Conservation (phyloP, 2,888 invertebrate species). For the Lymantria dispar region DNA sequence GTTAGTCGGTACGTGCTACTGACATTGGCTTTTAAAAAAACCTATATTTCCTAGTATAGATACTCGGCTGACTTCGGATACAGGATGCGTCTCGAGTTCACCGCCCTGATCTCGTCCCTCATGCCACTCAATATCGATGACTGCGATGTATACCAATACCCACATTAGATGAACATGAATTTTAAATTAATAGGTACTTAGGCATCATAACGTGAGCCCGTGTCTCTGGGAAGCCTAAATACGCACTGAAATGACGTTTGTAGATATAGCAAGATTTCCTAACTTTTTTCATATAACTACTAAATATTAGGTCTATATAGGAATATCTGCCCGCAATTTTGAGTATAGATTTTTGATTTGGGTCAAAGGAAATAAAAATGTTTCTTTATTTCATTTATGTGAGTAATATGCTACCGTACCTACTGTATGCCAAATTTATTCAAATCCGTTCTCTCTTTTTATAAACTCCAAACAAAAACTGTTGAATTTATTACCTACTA, state of each 20-base stretch:
- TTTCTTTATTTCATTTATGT: no score
- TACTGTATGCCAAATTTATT: no score
- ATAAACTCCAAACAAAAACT: no score
- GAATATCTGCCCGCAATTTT: no score
- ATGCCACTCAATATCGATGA: slow-evolving; percentile 29
- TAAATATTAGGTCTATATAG: no score
- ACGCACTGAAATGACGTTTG: slow-evolving; percentile 18
- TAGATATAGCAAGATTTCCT: neutral
- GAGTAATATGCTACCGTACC: no score
- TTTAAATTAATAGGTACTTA: slow-evolving; percentile 51
- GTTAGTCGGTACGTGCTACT: slow-evolving; percentile 61
- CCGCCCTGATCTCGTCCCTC: slow-evolving; percentile 58
- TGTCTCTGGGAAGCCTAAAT: slow-evolving; percentile 33
- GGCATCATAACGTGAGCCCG: slow-evolving; percentile 28
- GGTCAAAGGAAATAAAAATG: no score
- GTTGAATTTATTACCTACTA: no score
- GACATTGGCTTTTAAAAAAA: slow-evolving; percentile 67
- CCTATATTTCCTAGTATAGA: slow-evolving; percentile 75
- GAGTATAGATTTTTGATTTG: no score
- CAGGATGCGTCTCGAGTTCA: slow-evolving; percentile 73
- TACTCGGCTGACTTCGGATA: slow-evolving; percentile 65
- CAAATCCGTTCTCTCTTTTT: no score
- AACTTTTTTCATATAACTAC: neutral
- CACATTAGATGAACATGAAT: slow-evolving; percentile 62
- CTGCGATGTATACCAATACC: slow-evolving; percentile 51